Evolutionary conservation across 2,113 vertebrate species (phyloP).

Genomic region (Bufo gargarizans): DNA sequence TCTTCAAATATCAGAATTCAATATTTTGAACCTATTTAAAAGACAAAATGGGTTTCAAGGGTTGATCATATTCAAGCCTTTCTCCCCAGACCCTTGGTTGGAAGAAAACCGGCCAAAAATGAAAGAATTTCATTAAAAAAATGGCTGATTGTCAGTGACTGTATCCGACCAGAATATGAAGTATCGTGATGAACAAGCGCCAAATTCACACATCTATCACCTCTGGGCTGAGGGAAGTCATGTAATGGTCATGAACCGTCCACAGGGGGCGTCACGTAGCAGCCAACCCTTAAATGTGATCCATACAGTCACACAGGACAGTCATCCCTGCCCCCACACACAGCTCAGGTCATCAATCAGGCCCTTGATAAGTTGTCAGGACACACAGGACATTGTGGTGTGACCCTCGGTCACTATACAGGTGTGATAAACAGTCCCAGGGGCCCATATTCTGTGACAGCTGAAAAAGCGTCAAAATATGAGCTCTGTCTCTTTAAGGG

Average conservation of each 20-base stretch:
- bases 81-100: too few species aligned
- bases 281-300: not conserved
- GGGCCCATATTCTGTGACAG: not conserved
- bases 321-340: too few species aligned
- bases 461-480: not conserved
- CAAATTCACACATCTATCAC: not conserved
- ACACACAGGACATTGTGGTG: not conserved
- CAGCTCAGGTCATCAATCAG: not conserved
- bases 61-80: too few species aligned
- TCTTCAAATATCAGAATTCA: too few species aligned
- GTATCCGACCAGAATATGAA: conserved; percentile 1
- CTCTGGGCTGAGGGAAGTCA: not conserved
- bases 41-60: too few species aligned
- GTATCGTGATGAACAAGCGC: not conserved
- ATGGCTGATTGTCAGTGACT: not conserved
- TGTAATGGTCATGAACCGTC: not conserved
- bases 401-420: not conserved
- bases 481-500: not conserved
- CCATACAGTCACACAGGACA: too few species aligned
- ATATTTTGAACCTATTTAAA: too few species aligned
- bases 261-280: not conserved
- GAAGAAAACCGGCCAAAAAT: not conserved
- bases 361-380: not conserved
- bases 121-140: not conserved
- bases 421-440: not conserved